These are phyloP conservation scores for Thalassarche chlororhynchos DNA, from an alignment of 2,113 vertebrate genomes.

Conservation along the genomic window DNA sequence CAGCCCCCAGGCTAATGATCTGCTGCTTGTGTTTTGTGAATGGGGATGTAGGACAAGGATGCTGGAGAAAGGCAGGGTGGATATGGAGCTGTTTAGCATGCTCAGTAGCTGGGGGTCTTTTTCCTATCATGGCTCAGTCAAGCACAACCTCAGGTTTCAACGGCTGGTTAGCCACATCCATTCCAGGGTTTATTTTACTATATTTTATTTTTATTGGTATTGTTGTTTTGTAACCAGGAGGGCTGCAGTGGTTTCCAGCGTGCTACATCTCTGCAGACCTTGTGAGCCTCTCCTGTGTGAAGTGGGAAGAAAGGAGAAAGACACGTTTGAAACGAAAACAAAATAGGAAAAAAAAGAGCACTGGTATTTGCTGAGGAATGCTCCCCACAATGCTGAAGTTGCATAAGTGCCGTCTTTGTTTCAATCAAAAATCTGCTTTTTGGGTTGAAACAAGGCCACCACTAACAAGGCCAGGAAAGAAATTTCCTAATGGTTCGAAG, in stretches of 20 bases:
- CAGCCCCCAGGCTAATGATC: neutral
- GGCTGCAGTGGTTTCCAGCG: neutral
- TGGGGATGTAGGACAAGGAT: neutral
- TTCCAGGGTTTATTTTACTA: neutral
- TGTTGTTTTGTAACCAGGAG: slow-evolving; percentile 27
- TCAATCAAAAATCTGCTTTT: slow-evolving; percentile 41
- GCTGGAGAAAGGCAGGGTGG: neutral
- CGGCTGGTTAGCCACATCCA: slow-evolving; percentile 62
- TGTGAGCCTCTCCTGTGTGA: neutral
- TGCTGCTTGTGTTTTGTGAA: neutral
- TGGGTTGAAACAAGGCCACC: slow-evolving; percentile 69
- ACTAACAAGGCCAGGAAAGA: slow-evolving; percentile 61
- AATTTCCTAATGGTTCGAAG: slow-evolving; percentile 46
- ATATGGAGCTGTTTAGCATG: neutral
- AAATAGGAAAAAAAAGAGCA: neutral
- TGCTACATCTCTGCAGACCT: neutral
- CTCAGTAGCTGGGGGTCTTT: slow-evolving; percentile 13
- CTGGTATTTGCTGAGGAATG: slow-evolving; percentile 50
- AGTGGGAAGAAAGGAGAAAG: neutral
- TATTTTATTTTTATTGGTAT: slow-evolving; percentile 31
- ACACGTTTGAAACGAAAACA: slow-evolving; percentile 6
- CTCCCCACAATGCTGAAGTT: slow-evolving; percentile 67
- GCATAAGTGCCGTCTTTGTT: slow-evolving; percentile 58
- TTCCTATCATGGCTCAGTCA: slow-evolving; percentile 5
- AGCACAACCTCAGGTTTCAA: slow-evolving; percentile 50